Evolutionary conservation across 2,113 vertebrate genomes (phyloP).

Genomic region (Hippoglossus stenolepis): DNA sequence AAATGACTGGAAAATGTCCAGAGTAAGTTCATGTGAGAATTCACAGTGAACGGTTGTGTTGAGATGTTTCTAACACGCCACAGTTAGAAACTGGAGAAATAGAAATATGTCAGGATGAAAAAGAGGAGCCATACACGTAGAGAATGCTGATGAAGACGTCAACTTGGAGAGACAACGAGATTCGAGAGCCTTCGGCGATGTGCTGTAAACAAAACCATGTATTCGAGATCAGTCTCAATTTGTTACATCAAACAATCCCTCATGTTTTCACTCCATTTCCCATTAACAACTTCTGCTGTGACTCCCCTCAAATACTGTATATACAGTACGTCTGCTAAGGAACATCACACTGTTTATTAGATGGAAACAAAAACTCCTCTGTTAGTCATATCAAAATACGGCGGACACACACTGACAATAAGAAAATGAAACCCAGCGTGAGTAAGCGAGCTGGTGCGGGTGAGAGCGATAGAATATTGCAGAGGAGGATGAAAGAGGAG

Average conservation of each 20-base stretch:
- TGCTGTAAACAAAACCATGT: too few relatives aligned
- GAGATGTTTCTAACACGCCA: too few relatives aligned
- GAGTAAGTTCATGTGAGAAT: too few relatives aligned
- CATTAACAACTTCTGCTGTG: background rate
- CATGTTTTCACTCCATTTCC: background rate
- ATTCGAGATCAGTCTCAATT: too few relatives aligned
- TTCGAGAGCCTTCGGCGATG: too few relatives aligned
- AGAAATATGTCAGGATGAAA: too few relatives aligned
- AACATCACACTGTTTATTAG: constrained; percentile 6
- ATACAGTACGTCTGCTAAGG: background rate
- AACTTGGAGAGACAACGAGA: too few relatives aligned
- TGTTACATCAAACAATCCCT: background rate
- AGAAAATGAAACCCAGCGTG: constrained; percentile 24
- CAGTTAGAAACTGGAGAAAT: too few relatives aligned
- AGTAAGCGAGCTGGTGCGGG: background rate
- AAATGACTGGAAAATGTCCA: too few relatives aligned
- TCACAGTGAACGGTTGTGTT: too few relatives aligned
- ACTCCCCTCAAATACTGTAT: background rate
- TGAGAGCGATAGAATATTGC: constrained; percentile 33
- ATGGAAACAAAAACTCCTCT: constrained; percentile 3
- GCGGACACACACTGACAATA: constrained; percentile 12
- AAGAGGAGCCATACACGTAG: too few relatives aligned
- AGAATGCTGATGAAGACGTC: too few relatives aligned
- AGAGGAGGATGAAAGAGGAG: constrained; percentile 55
- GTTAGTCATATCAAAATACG: constrained; percentile 5